These are phyloP conservation scores for Anoncus sp. DNA, from an alignment of 2,888 invertebrate genomes.

Conservation along the genomic window DNA sequence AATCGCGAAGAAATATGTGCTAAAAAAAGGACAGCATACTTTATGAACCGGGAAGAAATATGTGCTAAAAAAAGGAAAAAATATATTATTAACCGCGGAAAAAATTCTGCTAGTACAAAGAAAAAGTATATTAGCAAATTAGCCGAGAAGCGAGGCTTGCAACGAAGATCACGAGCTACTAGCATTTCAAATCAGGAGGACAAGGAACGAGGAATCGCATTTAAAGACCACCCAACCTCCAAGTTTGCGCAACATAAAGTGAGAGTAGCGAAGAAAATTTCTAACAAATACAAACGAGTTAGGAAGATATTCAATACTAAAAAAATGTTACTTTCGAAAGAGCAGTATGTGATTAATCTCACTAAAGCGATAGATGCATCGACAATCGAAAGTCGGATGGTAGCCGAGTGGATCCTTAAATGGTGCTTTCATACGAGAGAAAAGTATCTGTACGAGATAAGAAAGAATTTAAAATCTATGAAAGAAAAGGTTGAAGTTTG, in stretches of 20 bases:
- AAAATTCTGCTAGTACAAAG: background rate
- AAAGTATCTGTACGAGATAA: constrained; percentile 24
- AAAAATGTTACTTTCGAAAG: constrained; percentile 14
- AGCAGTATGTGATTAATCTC: constrained; percentile 3
- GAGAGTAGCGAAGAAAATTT: background rate
- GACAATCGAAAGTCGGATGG: constrained; percentile 28
- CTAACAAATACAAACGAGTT: background rate
- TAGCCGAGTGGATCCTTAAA: constrained; percentile 47
- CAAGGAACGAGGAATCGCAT: background rate
- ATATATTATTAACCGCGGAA: background rate
- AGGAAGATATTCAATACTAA: background rate
- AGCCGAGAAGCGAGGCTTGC: background rate
- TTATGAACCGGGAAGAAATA: background rate
- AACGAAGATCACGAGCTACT: background rate
- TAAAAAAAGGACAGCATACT: background rate
- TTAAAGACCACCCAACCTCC: background rate
- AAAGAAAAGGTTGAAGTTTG: constrained; percentile 43
- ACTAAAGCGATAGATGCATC: background rate
- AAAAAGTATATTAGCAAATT: background rate
- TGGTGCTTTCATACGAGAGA: constrained; percentile 48
- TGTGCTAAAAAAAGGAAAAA: background rate
- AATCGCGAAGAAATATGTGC: background rate
- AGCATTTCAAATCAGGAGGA: background rate
- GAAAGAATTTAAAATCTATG: constrained; percentile 23
- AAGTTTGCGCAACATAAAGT: background rate